Percentiles rank a stretch among this genome's conserved stretches.
Evolutionary conservation across 2,888 invertebrate species (phyloP).

Genomic region (Nesidiocoris tenuis): DNA sequence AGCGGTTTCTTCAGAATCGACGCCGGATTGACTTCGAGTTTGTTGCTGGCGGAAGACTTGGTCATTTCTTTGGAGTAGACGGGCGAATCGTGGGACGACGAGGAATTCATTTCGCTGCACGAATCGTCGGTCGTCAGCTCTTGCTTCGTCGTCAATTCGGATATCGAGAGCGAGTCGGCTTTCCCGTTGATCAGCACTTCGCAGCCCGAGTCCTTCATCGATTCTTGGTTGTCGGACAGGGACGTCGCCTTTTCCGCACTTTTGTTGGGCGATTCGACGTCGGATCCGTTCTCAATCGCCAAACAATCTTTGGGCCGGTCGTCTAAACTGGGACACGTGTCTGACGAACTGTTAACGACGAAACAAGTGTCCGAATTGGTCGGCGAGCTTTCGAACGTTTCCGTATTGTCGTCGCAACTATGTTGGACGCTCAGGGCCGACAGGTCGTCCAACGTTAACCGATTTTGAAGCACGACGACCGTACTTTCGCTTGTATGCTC

Average conservation of each 20-base stretch:
- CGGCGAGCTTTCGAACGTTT: conserved; percentile 35
- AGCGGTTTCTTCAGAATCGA: conserved; percentile 22
- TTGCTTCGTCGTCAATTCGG: conserved; percentile 26
- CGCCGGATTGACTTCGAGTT: conserved; percentile 28
- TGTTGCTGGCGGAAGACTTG: conserved; percentile 19
- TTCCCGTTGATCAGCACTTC: conserved; percentile 36
- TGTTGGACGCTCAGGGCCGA: conserved; percentile 10
- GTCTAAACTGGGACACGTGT: conserved; percentile 14
- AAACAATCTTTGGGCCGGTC: neutral
- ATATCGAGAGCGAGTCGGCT: conserved; percentile 26
- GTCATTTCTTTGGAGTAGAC: conserved; percentile 15
- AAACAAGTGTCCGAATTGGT: conserved; percentile 31
- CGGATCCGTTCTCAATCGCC: neutral
- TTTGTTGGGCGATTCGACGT: neutral
- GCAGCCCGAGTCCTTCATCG: conserved; percentile 31
- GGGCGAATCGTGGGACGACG: conserved; percentile 24
- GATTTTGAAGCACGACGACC: conserved; percentile 6
- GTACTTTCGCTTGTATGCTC: conserved; percentile 37
- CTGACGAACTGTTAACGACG: conserved; percentile 10
- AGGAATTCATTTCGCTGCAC: conserved; percentile 31
- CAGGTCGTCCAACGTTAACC: conserved; percentile 4
- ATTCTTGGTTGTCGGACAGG: conserved; percentile 5
- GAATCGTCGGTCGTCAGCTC: conserved; percentile 36
- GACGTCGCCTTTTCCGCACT: neutral
- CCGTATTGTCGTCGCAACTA: conserved; percentile 17